These are phyloP conservation scores for Periparus ater DNA, from an alignment of 2,797 vertebrate species.

Conservation along the genomic window DNA sequence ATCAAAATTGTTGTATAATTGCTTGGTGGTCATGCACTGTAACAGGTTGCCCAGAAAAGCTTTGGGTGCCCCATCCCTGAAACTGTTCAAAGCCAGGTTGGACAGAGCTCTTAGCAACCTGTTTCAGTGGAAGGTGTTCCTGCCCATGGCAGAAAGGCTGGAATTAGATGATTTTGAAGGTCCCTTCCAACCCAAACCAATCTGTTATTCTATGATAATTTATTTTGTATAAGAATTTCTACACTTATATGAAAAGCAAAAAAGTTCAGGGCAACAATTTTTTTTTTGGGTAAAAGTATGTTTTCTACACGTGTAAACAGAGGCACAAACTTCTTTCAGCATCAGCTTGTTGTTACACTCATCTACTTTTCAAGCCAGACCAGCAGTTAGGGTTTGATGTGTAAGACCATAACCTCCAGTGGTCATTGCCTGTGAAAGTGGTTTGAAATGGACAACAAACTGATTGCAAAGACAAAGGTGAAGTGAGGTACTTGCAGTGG, in stretches of 20 bases:
- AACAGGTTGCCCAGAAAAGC: background rate
- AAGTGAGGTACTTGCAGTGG: background rate
- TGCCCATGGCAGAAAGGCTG: background rate
- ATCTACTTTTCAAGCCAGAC: background rate
- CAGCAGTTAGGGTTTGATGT: background rate
- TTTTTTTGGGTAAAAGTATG: background rate
- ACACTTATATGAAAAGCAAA: background rate
- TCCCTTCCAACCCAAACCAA: background rate
- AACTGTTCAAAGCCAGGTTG: background rate
- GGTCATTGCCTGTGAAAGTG: background rate
- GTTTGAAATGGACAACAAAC: conserved; percentile 18
- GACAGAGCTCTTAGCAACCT: background rate
- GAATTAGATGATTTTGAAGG: background rate
- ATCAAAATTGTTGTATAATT: background rate
- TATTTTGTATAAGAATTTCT: background rate
- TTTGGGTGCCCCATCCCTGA: background rate
- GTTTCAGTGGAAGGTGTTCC: background rate
- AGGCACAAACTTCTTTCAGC: background rate
- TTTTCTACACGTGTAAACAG: background rate
- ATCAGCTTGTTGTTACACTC: background rate
- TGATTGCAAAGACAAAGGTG: conserved; percentile 1
- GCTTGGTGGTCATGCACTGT: background rate
- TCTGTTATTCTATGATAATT: background rate
- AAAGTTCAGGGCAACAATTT: background rate
- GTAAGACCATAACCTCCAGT: background rate